Percentiles rank a stretch among this genome's conserved stretches.
phyloP scores from a whole-genome alignment of 1,140 invertebrate genomes.

The Lepidurus arcticus region DNA sequence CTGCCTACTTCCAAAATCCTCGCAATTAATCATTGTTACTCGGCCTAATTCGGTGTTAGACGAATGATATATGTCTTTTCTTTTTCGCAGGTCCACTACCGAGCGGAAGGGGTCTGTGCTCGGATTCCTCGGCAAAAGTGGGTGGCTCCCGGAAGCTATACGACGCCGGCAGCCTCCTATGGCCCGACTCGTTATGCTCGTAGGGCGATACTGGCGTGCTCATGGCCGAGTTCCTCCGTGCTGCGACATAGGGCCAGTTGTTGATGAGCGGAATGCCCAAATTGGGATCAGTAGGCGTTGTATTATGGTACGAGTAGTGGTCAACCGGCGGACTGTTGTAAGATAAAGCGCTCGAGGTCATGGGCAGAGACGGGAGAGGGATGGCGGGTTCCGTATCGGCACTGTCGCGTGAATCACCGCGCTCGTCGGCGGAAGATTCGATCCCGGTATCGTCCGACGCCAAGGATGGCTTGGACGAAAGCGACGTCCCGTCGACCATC shows the following conservation, averaged over 20 bases:
- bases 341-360: not conserved
- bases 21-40: not conserved
- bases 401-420: slow-evolving; percentile 29
- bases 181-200: not conserved
- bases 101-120: slow-evolving; percentile 19
- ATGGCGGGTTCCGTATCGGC: slow-evolving; percentile 22
- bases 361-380: slow-evolving; percentile 22
- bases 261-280: slow-evolving; percentile 22
- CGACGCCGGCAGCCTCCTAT: slow-evolving; percentile 3
- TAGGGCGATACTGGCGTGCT: slow-evolving; percentile 22
- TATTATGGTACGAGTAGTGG: slow-evolving; percentile 15
- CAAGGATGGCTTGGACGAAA: slow-evolving; percentile 35
- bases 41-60: not conserved
- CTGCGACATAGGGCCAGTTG: not conserved
- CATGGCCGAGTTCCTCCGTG: not conserved
- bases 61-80: slow-evolving; percentile 37
- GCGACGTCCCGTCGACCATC: slow-evolving; percentile 33
- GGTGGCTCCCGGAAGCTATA: slow-evolving; percentile 28
- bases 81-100: slow-evolving; percentile 32
- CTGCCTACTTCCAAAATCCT: not conserved
- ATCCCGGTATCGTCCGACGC: slow-evolving; percentile 34
- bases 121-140: slow-evolving; percentile 1
- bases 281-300: slow-evolving; percentile 25
- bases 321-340: not conserved
- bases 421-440: slow-evolving; percentile 30